Conservation (phyloP, 2,797 vertebrate genomes). For the Monodelphis domestica region DNA sequence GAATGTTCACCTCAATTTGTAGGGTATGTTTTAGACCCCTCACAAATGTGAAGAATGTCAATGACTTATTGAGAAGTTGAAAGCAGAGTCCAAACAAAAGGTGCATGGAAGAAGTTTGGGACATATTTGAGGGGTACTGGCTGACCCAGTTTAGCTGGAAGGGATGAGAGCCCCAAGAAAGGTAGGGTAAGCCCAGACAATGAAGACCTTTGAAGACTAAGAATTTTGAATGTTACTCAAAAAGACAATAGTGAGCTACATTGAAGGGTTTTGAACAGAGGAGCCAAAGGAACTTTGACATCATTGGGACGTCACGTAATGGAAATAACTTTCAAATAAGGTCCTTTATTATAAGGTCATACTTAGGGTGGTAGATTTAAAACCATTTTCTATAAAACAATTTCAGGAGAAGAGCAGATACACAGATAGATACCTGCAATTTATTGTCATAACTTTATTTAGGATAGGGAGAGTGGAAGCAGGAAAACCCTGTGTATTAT, state of each 20-base stretch:
- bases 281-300: background rate
- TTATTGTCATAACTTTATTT: slow-evolving; percentile 37
- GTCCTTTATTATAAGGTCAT: slow-evolving; percentile 21
- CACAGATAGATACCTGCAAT: slow-evolving; percentile 23
- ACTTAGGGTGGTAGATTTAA: slow-evolving; percentile 40
- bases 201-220: background rate
- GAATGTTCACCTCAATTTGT: slow-evolving; percentile 8
- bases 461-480: background rate
- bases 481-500: background rate
- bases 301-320: background rate
- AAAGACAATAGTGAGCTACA: background rate
- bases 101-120: background rate
- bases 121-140: background rate
- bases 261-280: background rate
- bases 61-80: background rate
- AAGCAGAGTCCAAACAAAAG: background rate
- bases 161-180: background rate
- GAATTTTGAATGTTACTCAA: background rate
- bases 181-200: background rate
- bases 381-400: slow-evolving; percentile 41
- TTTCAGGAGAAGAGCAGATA: slow-evolving; percentile 28
- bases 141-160: background rate
- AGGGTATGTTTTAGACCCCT: background rate
- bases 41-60: background rate
- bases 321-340: slow-evolving; percentile 38